A percentile compares a stretch with the other conserved stretches of the same genome.
phyloP scores from a whole-genome alignment of 30 jellyfish, hydroid and myxozoan genomes.

The Hydra vulgaris region DNA sequence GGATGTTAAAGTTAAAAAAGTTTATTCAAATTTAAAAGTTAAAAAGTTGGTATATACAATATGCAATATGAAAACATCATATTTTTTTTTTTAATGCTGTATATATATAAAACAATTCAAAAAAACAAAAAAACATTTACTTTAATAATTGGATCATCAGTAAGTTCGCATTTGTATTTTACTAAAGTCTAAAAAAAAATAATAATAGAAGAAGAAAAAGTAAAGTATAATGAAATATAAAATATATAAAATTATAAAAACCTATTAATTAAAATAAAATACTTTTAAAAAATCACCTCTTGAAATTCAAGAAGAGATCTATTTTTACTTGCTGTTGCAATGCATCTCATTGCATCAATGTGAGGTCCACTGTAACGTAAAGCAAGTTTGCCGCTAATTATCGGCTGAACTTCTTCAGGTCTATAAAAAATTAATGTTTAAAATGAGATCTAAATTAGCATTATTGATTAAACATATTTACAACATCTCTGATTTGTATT shows the following conservation, averaged over 20 bases:
- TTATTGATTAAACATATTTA: no score
- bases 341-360: slow-evolving; percentile 83
- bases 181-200: slow-evolving; percentile 15
- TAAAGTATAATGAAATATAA: no score
- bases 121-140: neutral
- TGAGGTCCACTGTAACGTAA: slow-evolving; percentile 86
- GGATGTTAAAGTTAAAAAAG: no score
- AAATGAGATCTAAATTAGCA: no score
- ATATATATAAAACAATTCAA: neutral
- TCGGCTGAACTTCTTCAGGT: slow-evolving; percentile 94
- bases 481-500: no score
- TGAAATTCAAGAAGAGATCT: slow-evolving; percentile 86
- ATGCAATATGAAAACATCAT: no score
- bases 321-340: slow-evolving; percentile 90
- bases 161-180: slow-evolving; percentile 58
- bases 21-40: no score
- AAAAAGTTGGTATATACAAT: no score
- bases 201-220: neutral
- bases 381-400: slow-evolving; percentile 92
- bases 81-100: no score
- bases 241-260: no score
- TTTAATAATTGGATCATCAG: slow-evolving; percentile 78
- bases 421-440: slow-evolving; percentile 20
- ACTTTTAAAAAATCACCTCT: slow-evolving; percentile 28
- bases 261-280: neutral